Evolutionary conservation across 2,113 vertebrate genomes (phyloP), one percentile per base, ranked within the genome.

Genomic region (Columba livia): DNA sequence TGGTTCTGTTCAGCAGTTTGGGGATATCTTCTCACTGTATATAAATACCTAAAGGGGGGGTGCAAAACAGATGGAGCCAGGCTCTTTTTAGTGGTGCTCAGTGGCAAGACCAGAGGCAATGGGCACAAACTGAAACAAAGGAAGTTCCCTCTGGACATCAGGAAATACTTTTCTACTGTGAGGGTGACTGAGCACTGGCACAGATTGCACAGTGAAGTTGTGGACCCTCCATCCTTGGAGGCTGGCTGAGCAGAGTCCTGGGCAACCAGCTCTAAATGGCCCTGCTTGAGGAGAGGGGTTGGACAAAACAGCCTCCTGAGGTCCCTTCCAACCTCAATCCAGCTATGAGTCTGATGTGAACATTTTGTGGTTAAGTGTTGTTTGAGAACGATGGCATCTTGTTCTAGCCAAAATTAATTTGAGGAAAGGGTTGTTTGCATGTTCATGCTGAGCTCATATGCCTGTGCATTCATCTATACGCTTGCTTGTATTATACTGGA

Each of bases 351-450:
- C 47, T 66, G 17, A 47, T 62, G 24, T 40, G 5, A 36, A 42
- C 0, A 0, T 53, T 47, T 64, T 8, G 9, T 69, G 21, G 42
- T 58, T 29, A 67, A 47, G 11, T 50, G 40, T 42, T 53, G 34
- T 23, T 88, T 85, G 42, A 88, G 47, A 61, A 25, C 11, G 15
- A 51, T 8, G 25, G 11, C 25, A 61, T 72, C 40, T 51, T 34
- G 36, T 60, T 70, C 64, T 67, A 42, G 3, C 88, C 32, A 53
- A 62, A 77, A 64, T 53, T 48, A 53, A 47, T 77, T 32, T 21
- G 40, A 48, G 40, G 34, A 87, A 79, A 61, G 5, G 20, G 8
- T 65, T 64, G 7, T 42, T 83, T 83, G 38, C 8, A 5, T 61
- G 44, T 65, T 69, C 15, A 24, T 6, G 5, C 26, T 78, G 58